Conservation (phyloP, 2,797 vertebrate genomes). For the Coracias cyanogaster region DNA sequence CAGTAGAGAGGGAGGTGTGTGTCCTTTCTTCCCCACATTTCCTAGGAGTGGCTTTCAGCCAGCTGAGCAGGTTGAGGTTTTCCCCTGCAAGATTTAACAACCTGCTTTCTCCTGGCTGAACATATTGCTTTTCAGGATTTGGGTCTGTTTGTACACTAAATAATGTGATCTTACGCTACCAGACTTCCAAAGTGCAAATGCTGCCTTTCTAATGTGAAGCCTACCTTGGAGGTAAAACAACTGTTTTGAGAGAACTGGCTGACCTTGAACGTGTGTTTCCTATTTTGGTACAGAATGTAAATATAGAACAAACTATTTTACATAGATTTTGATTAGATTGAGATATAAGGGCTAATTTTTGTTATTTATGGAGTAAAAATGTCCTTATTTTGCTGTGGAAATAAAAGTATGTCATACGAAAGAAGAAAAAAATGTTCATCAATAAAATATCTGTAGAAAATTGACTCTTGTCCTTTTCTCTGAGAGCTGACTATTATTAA, state of each 20-base stretch:
- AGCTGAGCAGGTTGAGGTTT: not conserved
- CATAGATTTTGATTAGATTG: conserved; percentile 64
- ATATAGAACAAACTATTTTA: conserved; percentile 66
- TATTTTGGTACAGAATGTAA: conserved; percentile 64
- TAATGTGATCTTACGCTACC: not conserved
- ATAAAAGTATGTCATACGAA: not conserved
- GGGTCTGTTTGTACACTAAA: not conserved
- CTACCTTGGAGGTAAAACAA: conserved; percentile 38
- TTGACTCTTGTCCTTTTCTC: not conserved
- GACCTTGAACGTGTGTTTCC: conserved; percentile 35
- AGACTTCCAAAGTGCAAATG: not conserved
- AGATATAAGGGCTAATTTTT: conserved; percentile 71
- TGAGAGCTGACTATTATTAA: not conserved
- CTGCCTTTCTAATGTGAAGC: conserved; percentile 24
- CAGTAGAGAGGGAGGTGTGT: accelerated
- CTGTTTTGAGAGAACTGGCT: conserved; percentile 7
- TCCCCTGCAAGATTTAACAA: not conserved
- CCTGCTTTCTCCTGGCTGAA: not conserved
- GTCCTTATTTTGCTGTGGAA: conserved; percentile 45
- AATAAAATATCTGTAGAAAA: conserved; percentile 61
- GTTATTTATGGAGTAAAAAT: conserved; percentile 56
- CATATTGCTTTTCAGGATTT: not conserved
- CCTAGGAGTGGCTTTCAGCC: not conserved
- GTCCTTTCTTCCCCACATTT: not conserved
- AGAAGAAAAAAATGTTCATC: not conserved